Conservation (phyloP, 1,140 invertebrate species). For the Chlorops oryzae region DNA sequence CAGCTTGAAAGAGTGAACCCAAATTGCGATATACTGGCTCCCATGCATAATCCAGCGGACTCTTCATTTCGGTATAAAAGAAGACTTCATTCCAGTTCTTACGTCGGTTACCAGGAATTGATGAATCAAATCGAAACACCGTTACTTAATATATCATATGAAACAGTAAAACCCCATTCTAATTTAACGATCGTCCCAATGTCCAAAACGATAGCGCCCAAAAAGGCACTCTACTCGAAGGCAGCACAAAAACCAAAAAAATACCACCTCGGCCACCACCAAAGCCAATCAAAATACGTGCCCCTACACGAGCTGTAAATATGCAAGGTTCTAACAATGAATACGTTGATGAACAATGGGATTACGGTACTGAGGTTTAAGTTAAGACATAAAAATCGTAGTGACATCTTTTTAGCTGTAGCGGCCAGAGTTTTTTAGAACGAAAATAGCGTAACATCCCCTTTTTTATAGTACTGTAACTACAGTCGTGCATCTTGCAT, state of each 20-base stretch:
- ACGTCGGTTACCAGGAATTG: too few relatives aligned
- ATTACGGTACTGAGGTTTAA: slow-evolving; percentile 81
- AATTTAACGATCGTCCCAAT: slow-evolving; percentile 19
- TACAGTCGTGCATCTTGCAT: too few relatives aligned
- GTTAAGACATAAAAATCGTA: too few relatives aligned
- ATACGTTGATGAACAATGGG: slow-evolving; percentile 76
- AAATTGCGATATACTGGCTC: slow-evolving; percentile 37
- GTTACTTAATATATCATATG: too few relatives aligned
- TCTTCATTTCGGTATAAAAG: too few relatives aligned
- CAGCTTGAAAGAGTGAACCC: slow-evolving; percentile 29
- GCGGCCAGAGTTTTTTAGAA: too few relatives aligned
- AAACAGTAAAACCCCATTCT: slow-evolving; percentile 14
- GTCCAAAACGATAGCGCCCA: neutral
- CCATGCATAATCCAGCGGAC: too few relatives aligned
- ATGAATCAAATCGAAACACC: too few relatives aligned
- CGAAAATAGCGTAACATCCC: too few relatives aligned
- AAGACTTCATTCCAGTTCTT: too few relatives aligned
- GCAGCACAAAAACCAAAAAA: slow-evolving; percentile 48
- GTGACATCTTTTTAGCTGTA: too few relatives aligned
- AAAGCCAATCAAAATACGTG: slow-evolving; percentile 69
- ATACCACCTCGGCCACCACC: slow-evolving; percentile 74
- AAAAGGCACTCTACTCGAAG: neutral
- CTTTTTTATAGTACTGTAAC: too few relatives aligned
- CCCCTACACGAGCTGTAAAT: slow-evolving; percentile 49
- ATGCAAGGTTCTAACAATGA: slow-evolving; percentile 55